Conservation (phyloP, 1,140 invertebrate genomes). For the Wasmannia auropunctata region DNA sequence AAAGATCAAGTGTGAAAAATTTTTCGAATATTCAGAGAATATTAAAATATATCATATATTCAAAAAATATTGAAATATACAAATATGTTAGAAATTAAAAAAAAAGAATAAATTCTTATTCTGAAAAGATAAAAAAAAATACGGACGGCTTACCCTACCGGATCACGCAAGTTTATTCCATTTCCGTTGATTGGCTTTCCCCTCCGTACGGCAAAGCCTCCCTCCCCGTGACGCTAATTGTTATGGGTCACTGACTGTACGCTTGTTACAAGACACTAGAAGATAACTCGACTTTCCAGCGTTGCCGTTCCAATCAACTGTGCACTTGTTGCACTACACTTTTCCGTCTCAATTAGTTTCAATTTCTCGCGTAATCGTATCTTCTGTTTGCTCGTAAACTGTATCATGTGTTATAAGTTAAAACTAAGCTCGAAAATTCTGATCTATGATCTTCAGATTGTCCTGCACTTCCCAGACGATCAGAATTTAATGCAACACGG, state of each 20-base stretch:
- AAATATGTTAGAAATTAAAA: background rate
- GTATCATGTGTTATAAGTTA: background rate
- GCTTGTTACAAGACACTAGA: slow-evolving; percentile 74
- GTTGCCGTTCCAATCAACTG: slow-evolving; percentile 71
- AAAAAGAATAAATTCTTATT: background rate
- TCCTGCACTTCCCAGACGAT: background rate
- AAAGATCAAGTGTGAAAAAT: background rate
- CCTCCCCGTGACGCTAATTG: slow-evolving; percentile 77
- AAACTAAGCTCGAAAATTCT: background rate
- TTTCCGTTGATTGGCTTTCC: slow-evolving; percentile 82
- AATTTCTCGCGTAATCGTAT: background rate
- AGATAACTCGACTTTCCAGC: slow-evolving; percentile 75
- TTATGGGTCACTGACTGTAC: slow-evolving; percentile 82
- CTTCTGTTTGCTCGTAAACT: background rate
- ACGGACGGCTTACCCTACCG: slow-evolving; percentile 70
- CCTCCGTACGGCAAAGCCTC: slow-evolving; percentile 69
- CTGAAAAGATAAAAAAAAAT: slow-evolving; percentile 61
- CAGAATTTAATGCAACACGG: background rate
- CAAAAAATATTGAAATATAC: no score
- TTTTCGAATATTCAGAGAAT: background rate
- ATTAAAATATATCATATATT: background rate
- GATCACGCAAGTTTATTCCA: slow-evolving; percentile 81
- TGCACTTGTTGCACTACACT: slow-evolving; percentile 56
- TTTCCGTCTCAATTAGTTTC: slow-evolving; percentile 24
- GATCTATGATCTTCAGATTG: background rate